Evolutionary conservation across 2,888 invertebrate genomes (phyloP), one percentile per base, ranked within the genome.

Genomic region (Drosophila diplacantha): DNA sequence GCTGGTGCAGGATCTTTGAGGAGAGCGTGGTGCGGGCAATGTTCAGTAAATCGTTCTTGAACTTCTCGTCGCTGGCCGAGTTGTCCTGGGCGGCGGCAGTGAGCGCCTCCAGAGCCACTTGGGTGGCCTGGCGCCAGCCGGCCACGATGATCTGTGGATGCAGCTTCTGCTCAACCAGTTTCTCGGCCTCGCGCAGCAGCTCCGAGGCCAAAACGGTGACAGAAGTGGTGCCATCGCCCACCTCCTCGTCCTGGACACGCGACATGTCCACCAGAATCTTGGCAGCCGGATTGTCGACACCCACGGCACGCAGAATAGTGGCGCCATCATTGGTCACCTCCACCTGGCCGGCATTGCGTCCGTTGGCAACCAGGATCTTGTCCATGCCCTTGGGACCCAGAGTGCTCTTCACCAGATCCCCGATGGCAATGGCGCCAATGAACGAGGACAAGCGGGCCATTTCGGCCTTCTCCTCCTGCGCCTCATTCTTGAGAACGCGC

Each of bases 201-300:
- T 99, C 99, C 52, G 98, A 93, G 74, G 99, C 99, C 90, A 86
- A 62, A 84, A 90, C 99, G 54, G 98, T 97, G 0, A 99, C 99
- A 1, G 99, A 99, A 38, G 99, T 99, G n/a, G 99, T 99, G 14
- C 99, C 99, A 91, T 99, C 99, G 43, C 99, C 99, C 62, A 99
- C 99, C 91, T 99, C 99, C 87, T 97, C 97, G 90, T 99, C 99
- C 87, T 99, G 99, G 4, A 97, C 97, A 89, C 96, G 95, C 14
- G 99, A 96, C 93, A 99, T 98, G 77, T 99, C 97, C n/a, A 99
- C 98, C 50, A 99, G 91, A 83, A 99, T 96, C 90, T 99, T 99
- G 1, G 99, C 99, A 31, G 99, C 99, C 22, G 99, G 98, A 89
- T 99, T 99, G 87, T 99, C 99, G 18, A 99, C 96, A 55, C 99